These are phyloP conservation scores for Microplitis demolitor DNA, from an alignment of 1,140 invertebrate species.

Conservation along the genomic window DNA sequence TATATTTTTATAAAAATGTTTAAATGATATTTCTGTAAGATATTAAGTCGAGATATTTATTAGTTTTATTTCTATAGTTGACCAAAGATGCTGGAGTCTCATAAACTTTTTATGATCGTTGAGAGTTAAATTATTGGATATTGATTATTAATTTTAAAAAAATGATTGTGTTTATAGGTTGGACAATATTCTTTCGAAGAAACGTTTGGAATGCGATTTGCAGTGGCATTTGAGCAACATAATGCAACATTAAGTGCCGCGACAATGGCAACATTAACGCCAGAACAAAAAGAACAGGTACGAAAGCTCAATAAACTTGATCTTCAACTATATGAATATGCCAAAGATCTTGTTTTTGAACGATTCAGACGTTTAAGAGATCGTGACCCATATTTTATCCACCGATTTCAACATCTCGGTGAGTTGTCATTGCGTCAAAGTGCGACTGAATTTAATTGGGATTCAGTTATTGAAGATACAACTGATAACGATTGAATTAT, in stretches of 20 bases:
- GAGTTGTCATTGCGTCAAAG: constrained; percentile 73
- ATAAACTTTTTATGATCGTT: too few species aligned
- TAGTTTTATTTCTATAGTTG: too few species aligned
- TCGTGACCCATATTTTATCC: constrained; percentile 79
- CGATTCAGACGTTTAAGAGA: constrained; percentile 79
- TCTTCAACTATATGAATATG: constrained; percentile 92
- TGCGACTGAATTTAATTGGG: constrained; percentile 84
- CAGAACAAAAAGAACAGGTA: constrained; percentile 76
- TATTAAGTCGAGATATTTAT: too few species aligned
- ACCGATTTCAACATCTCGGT: constrained; percentile 79
- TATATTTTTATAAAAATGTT: too few species aligned
- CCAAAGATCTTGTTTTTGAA: constrained; percentile 85
- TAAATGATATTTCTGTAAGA: too few species aligned
- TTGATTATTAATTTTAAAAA: not conserved
- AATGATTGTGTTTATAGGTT: constrained; percentile 61
- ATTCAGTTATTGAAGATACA: constrained; percentile 78
- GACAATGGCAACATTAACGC: constrained; percentile 74
- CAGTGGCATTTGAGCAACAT: constrained; percentile 86
- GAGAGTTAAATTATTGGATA: too few species aligned
- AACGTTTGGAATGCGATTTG: constrained; percentile 93
- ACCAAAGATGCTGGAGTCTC: too few species aligned
- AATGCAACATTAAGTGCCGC: constrained; percentile 84
- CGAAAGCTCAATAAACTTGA: constrained; percentile 86
- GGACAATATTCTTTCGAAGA: constrained; percentile 97
- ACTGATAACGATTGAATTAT: constrained; percentile 57